Base-by-base conservation (phyloP, 2,113 vertebrate species). In the Phodopus roborovskii region DNA sequence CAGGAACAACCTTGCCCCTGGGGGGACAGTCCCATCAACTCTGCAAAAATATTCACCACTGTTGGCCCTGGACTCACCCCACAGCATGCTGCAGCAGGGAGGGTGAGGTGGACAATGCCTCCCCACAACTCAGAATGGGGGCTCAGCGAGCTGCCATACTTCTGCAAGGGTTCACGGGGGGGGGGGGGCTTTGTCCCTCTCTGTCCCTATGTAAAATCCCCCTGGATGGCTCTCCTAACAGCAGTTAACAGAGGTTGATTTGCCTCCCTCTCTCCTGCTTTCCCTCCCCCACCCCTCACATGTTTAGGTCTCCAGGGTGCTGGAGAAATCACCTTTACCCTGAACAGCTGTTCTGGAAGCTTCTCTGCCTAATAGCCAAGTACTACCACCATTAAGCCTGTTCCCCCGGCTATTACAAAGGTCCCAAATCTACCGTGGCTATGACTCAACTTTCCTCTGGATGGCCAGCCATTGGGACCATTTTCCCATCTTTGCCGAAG, bases 1-100 rank as follows among this genome's bases (percentile, higher is more conserved):
- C 95, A 97, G 94, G 96, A 96, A 97, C 96, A 92, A 53, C 70
- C 56, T 66, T 45, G 77, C 19, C 97, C 85, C 90, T 45, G 45
- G 94, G 1, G 75, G 95, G 95, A 90, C 96, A 82, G 81, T 87
- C 95, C 82, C 93, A 96, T 94, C 88, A 12, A 93, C 86, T 58
- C 33, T 70, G 92, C 79, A 95, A 96, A 97, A 97, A 96, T 88
- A 94, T 77, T 75, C 92, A 56, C 0, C 15, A 9, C 94, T 60
- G 26, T 81, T 26, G 64, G 64, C 91, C 73, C 87, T 64, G 78
- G 58, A 33, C 73, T 95, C 48, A 30, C 42, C 62, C 70, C 75
- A 20, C 48, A 24, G 70, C 42, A 11, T 30, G 91, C 24, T 39
- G 79, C 87, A 85, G 92, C 71, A 58, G 70, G 0, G 7, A 90